Evolutionary conservation across 1,140 invertebrate species (phyloP), one percentile per base, ranked within the genome.

Genomic region (Macrosteles quadrilineatus): DNA sequence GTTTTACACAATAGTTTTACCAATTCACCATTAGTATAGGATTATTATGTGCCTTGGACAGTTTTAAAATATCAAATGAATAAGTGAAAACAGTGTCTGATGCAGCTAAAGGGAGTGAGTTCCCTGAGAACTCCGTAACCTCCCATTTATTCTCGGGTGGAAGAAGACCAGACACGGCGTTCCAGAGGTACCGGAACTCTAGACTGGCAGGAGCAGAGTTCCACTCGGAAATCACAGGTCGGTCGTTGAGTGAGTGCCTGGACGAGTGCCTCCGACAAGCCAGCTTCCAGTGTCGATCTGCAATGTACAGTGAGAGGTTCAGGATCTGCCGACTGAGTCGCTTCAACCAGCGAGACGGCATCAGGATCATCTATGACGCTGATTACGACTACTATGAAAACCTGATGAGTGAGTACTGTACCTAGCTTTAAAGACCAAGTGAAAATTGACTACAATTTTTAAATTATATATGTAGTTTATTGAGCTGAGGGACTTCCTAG

Each of bases 381-480:
- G 92, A 94, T 79, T 95, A 92, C 80, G 93, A 95, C 82, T 95
- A 95, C 78, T 96, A 95, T 77, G 93, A 96, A 69, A 78, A 78
- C 59, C 36, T 77, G 12, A 78, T 78, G 76, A 76, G 76, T 78
- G 71, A 72, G 74, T 36, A n/a, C n/a, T n/a, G n/a, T n/a, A n/a
- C n/a, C n/a, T n/a, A n/a, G 50, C 45, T 59, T 23, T n/a, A 53
- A 64, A 64, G 31, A n/a, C n/a, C n/a, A n/a, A n/a, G n/a, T n/a
- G n/a, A n/a, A n/a, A n/a, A n/a, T n/a, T n/a, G n/a, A n/a, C n/a
- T n/a, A n/a, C n/a, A n/a, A n/a, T n/a, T n/a, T n/a, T n/a, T n/a
- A n/a, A n/a, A n/a, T n/a, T n/a, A n/a, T n/a, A n/a, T n/a, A n/a
- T n/a, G n/a, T n/a, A n/a, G n/a, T n/a, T n/a, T n/a, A n/a, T n/a